phyloP scores from a whole-genome alignment of 2,888 invertebrate species.

The Acanthosepion esculentum region DNA sequence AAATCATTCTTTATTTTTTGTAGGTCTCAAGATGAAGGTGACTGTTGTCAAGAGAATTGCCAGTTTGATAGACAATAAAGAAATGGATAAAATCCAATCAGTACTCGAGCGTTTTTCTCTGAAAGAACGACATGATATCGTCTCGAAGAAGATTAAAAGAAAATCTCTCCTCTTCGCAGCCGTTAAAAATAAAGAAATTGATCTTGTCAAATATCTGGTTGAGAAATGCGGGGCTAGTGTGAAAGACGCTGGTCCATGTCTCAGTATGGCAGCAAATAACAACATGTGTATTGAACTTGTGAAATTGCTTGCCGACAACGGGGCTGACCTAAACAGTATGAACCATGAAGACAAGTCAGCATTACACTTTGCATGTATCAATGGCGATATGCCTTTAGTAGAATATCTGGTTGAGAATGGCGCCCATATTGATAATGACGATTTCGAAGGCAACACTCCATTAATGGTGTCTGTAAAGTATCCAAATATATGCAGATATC shows the following conservation, averaged over 20 bases:
- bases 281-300: neutral
- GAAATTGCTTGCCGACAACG: neutral
- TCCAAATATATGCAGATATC: neutral
- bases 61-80: neutral
- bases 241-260: neutral
- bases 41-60: neutral
- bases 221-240: neutral
- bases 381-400: neutral
- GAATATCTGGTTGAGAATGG: neutral
- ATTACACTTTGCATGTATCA: neutral
- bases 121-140: neutral
- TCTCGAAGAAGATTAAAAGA: neutral
- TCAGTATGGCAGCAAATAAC: neutral
- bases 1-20: too few species aligned
- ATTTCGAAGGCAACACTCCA: neutral
- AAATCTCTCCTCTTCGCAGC: neutral
- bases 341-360: neutral
- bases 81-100: neutral
- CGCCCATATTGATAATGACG: neutral
- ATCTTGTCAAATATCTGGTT: neutral
- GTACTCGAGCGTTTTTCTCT: neutral
- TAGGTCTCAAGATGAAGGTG: neutral
- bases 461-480: neutral
- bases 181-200: neutral
- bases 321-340: neutral